Conservation (phyloP, 2,797 vertebrate species). For the Oreochromis grahami region DNA sequence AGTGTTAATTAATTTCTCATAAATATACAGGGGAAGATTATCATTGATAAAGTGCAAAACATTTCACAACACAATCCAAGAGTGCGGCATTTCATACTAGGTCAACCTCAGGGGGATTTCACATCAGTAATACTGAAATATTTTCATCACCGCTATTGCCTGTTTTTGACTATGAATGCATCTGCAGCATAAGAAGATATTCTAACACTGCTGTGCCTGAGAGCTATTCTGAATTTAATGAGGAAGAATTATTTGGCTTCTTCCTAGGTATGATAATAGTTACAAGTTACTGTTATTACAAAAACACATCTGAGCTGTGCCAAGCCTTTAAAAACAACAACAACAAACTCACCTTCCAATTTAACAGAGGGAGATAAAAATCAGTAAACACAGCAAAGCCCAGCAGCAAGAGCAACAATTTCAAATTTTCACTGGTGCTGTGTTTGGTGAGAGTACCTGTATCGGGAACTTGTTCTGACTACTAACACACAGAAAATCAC, state of each 20-base stretch:
- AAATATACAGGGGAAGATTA: slow-evolving; percentile 47
- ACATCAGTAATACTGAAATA: slow-evolving; percentile 37
- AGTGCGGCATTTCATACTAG: slow-evolving; percentile 9
- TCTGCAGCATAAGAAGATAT: slow-evolving; percentile 37
- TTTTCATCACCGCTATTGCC: slow-evolving; percentile 35
- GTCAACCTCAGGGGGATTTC: slow-evolving; percentile 22
- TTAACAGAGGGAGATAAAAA: not conserved
- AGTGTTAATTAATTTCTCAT: slow-evolving; percentile 62
- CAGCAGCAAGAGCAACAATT: not conserved
- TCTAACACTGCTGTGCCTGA: slow-evolving; percentile 30
- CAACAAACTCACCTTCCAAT: slow-evolving; percentile 15
- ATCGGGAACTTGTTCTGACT: slow-evolving; percentile 20
- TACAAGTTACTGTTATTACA: slow-evolving; percentile 46
- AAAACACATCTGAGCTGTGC: slow-evolving; percentile 27
- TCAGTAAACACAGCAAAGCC: not conserved
- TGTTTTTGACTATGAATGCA: slow-evolving; percentile 21
- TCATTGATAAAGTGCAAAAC: slow-evolving; percentile 44
- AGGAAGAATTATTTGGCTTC: slow-evolving; percentile 48
- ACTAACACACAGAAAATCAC: slow-evolving; percentile 30
- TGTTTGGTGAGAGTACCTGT: slow-evolving; percentile 28
- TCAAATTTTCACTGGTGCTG: not conserved
- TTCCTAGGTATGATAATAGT: slow-evolving; percentile 37
- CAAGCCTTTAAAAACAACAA: not conserved
- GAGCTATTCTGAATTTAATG: slow-evolving; percentile 58
- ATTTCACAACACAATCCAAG: slow-evolving; percentile 28